Percentiles rank a stretch among this genome's conserved stretches.
Evolutionary conservation across 1,140 invertebrate species (phyloP).

Genomic region (Ostrea denselamellosa): DNA sequence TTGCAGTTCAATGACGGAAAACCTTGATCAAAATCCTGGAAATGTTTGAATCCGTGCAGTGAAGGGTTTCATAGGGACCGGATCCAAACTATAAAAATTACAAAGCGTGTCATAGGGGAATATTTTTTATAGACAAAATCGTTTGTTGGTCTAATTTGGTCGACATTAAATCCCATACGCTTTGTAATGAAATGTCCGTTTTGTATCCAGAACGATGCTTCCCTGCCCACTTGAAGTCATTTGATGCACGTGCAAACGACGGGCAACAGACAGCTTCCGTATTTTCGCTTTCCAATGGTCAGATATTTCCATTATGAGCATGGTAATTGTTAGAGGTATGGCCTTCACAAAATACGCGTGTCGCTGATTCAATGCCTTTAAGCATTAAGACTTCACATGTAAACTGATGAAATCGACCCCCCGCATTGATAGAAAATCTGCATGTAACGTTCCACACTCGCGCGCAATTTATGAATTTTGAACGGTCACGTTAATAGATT

Average conservation of each 20-base stretch:
- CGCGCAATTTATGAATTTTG: not conserved
- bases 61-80: not conserved
- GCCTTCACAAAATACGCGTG: not conserved
- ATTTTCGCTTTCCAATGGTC: not conserved
- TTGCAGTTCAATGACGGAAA: slow-evolving; percentile 22
- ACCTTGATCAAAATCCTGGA: slow-evolving; percentile 7
- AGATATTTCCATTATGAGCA: not conserved
- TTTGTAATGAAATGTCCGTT: not conserved
- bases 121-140: not conserved
- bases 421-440: not conserved
- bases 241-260: not conserved
- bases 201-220: not conserved
- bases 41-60: slow-evolving; percentile 32
- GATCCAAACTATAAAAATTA: not conserved
- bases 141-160: slow-evolving; percentile 7
- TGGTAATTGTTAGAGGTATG: no score
- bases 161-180: slow-evolving; percentile 20
- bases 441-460: not conserved
- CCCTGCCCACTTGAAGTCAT: not conserved
- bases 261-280: not conserved
- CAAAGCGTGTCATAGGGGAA: not conserved
- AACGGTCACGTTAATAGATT: slow-evolving; percentile 3
- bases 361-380: not conserved
- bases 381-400: not conserved
- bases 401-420: not conserved